phyloP scores from a whole-genome alignment of 1,140 invertebrate species.

The Brachystomella parvula region DNA sequence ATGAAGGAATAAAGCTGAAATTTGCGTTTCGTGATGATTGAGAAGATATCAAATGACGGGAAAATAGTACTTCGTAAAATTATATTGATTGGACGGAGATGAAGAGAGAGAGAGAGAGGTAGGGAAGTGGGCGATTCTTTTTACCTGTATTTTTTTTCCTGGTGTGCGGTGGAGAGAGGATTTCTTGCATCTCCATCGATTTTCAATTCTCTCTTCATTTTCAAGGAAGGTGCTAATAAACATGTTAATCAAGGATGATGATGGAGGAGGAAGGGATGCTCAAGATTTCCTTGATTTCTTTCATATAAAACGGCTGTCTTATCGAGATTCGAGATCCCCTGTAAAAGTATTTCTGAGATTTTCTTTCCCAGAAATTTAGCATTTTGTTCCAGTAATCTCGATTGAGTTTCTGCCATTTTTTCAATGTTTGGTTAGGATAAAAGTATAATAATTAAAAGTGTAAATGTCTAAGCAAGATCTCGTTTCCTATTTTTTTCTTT shows the following conservation, averaged over 20 bases:
- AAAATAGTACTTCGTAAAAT: background rate
- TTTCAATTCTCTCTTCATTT: background rate
- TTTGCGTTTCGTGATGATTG: slow-evolving; percentile 4
- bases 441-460: background rate
- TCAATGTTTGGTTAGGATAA: background rate
- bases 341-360: too few species aligned
- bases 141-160: too few species aligned
- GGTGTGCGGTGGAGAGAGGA: too few species aligned
- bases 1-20: background rate
- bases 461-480: background rate
- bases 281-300: background rate
- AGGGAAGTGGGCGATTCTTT: background rate
- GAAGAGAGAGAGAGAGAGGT: background rate
- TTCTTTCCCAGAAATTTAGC: background rate
- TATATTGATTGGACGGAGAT: background rate
- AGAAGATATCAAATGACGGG: background rate
- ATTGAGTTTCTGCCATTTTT: background rate
- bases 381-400: background rate
- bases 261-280: background rate
- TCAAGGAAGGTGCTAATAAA: slow-evolving; percentile 8
- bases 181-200: background rate
- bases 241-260: slow-evolving; percentile 4
- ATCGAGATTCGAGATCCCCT: too few species aligned
- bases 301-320: too few species aligned
- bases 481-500: background rate